phyloP scores from a whole-genome alignment of 1,140 invertebrate species.

The Cydia fagiglandana region DNA sequence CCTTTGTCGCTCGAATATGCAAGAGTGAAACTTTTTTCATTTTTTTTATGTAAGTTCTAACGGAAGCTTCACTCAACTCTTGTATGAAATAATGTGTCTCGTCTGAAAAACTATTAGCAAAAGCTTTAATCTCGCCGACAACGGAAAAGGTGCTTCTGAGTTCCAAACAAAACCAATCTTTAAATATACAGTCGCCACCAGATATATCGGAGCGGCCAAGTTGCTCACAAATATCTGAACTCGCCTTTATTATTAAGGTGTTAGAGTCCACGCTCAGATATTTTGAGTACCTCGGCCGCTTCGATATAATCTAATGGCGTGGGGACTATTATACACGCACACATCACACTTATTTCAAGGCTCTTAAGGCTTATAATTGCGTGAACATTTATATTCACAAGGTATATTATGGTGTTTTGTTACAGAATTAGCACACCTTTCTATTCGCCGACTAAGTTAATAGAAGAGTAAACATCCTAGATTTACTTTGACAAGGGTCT shows the following conservation, averaged over 20 bases:
- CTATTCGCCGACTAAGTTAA: conserved; percentile 3
- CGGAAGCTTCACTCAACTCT: not conserved
- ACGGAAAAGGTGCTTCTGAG: not conserved
- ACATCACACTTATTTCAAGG: not conserved
- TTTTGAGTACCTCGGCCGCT: no score
- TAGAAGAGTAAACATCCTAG: not conserved
- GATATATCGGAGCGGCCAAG: no score
- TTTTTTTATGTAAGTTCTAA: not conserved
- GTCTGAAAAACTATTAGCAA: conserved; percentile 3
- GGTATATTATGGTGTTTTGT: not conserved
- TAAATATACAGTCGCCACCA: not conserved
- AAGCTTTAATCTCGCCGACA: conserved; percentile 42
- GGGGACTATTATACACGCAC: not conserved
- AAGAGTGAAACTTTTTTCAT: no score
- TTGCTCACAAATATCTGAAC: no score
- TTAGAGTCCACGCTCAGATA: no score
- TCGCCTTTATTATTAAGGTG: no score
- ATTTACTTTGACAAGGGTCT: not conserved
- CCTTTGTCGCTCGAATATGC: no score
- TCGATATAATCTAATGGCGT: not conserved
- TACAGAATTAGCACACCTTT: conserved; percentile 18
- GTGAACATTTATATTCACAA: not conserved
- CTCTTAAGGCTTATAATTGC: not conserved
- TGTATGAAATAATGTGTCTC: not conserved
- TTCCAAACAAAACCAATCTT: not conserved